phyloP scores from a whole-genome alignment of 2,888 invertebrate genomes.

The Halictus ligatus region DNA sequence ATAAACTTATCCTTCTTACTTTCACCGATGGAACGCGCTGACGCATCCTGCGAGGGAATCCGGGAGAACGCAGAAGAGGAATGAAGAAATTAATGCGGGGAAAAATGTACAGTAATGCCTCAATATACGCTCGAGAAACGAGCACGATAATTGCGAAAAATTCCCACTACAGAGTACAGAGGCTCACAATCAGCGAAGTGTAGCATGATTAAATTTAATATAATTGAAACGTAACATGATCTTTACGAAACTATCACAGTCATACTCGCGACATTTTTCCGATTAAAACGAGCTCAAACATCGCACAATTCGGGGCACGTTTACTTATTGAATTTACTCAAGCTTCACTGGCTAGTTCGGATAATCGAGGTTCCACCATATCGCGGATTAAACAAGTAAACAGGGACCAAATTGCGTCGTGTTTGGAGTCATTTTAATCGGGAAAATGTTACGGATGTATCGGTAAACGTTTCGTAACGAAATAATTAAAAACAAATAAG shows the following conservation, averaged over 20 bases:
- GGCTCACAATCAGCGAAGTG: background rate
- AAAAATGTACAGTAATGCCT: background rate
- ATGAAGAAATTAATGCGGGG: background rate
- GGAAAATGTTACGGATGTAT: background rate
- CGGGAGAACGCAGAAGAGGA: background rate
- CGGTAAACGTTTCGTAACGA: background rate
- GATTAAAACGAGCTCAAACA: background rate
- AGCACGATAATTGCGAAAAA: background rate
- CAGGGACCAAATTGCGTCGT: background rate
- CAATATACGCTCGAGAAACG: background rate
- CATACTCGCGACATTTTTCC: background rate
- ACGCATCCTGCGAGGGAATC: background rate
- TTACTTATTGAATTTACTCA: background rate
- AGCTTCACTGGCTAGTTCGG: background rate
- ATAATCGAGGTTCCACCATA: background rate
- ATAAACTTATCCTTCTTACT: background rate
- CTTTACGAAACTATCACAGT: background rate
- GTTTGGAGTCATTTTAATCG: background rate
- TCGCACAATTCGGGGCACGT: no score
- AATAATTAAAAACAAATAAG: background rate
- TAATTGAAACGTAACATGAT: background rate
- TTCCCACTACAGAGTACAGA: background rate
- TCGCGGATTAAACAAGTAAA: background rate
- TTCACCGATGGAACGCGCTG: background rate
- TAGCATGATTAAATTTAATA: background rate